A percentile compares a stretch with the other conserved stretches of the same genome.
phyloP scores from a whole-genome alignment of 2,113 vertebrate species.

The Acrocephalus kingi region DNA sequence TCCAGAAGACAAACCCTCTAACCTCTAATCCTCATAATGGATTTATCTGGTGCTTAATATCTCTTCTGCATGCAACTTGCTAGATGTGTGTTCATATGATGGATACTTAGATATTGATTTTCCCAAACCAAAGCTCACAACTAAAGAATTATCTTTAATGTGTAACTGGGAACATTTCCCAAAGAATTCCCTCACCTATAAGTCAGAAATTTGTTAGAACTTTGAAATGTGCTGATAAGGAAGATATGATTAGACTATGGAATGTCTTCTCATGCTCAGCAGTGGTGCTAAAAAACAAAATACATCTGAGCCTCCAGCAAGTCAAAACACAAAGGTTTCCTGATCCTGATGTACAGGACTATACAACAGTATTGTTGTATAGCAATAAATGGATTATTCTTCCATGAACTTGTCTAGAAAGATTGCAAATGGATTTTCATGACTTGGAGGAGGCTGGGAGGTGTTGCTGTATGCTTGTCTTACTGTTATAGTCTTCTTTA shows the following conservation, averaged over 20 bases:
- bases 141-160: background rate
- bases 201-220: background rate
- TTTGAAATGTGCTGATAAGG: background rate
- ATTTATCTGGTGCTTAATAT: background rate
- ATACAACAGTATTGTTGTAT: too few relatives aligned
- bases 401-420: too few relatives aligned
- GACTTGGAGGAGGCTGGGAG: background rate
- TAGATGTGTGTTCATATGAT: background rate
- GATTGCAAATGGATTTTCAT: too few relatives aligned
- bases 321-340: too few relatives aligned
- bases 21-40: background rate
- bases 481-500: background rate
- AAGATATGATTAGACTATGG: background rate
- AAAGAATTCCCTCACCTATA: background rate
- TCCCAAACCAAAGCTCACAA: background rate
- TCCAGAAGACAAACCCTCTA: background rate
- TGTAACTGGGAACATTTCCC: background rate
- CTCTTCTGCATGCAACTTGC: background rate
- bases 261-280: background rate
- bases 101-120: background rate
- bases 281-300: background rate
- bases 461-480: background rate
- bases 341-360: too few relatives aligned
- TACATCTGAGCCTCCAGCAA: background rate
- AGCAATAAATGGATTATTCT: too few relatives aligned